A percentile compares a stretch with the other conserved stretches of the same genome.
These are phyloP conservation scores for Trichonephila inaurata DNA, from an alignment of 1,140 invertebrate species.

Conservation along the genomic window DNA sequence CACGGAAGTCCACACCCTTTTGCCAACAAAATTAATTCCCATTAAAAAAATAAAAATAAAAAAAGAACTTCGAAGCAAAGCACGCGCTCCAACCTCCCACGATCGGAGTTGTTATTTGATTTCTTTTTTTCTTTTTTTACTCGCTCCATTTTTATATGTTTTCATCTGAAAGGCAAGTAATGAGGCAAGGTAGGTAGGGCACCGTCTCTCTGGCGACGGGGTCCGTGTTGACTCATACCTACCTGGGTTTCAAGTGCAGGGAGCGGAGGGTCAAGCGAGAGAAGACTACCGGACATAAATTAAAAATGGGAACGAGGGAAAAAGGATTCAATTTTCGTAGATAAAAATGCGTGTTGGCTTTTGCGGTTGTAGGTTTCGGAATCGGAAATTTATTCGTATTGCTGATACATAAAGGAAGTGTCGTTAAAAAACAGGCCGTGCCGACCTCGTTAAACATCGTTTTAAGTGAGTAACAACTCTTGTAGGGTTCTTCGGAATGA, in stretches of 20 bases:
- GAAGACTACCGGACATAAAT: background rate
- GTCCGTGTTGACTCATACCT: conserved; percentile 26
- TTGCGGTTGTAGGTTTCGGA: no score
- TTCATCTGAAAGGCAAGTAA: background rate
- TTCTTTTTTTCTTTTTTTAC: background rate
- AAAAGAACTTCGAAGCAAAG: background rate
- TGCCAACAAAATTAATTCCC: conserved; percentile 46
- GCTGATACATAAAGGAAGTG: no score
- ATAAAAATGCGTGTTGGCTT: no score
- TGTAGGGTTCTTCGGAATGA: no score
- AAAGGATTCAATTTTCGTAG: conserved; percentile 3
- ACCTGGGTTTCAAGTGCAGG: background rate
- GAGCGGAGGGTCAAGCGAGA: background rate
- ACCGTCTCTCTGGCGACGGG: conserved; percentile 22
- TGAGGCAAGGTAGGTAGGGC: conserved; percentile 34
- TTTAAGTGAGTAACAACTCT: no score
- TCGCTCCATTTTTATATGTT: conserved; percentile 36
- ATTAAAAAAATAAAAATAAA: background rate
- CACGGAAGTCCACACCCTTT: conserved; percentile 37
- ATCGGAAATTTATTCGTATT: no score
- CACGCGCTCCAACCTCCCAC: conserved; percentile 28
- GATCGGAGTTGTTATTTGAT: conserved; percentile 32
- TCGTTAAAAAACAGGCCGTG: no score
- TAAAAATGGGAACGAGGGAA: background rate
- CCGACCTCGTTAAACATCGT: no score